Base-by-base conservation (phyloP, 2,797 vertebrate genomes). In the Apodemus agrarius region DNA sequence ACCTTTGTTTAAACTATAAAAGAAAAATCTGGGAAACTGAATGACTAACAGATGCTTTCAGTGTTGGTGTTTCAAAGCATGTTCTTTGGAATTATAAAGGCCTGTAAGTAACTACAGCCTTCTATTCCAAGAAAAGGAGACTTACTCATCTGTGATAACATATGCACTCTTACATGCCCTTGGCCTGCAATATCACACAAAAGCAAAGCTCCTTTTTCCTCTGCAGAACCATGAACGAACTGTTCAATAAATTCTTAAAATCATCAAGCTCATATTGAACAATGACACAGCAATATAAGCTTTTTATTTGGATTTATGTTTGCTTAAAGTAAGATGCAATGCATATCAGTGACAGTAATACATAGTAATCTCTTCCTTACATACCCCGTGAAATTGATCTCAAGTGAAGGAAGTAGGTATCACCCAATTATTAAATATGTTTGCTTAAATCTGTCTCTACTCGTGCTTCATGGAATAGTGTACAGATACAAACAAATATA, bases 11-110 rank as follows among this genome's bases (percentile, higher is more conserved):
- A 81, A 43, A 75, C 22, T 63, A 13, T 88, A 6, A 67, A 34
- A 13, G 29, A 65, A 31, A 63, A 52, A 26, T 54, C 40, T 93
- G 21, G 17, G 92, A 72, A 67, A 79, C n/a, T 89, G 24, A 93
- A 86, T 37, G 34, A 78, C 19, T 87, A 49, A 34, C 29, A 21
- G 37, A 40, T 57, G 37, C 29, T 82, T 95, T 91, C 14, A 63
- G n/a, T 46, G 75, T 89, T 92, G 2, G 75, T 31, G 43, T 90
- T 89, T 76, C 89, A 93, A 88, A 91, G 24, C 26, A 29, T 19
- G 52, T 37, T 69, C 1, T 67, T 76, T 76, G 43, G 17, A 6
- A 86, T 91, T 86, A 82, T 65, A 57, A 76, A 91, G 84, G 40
- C 59, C 8, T 92, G 34, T 16, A 29, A 7, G 4, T 34, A 89